Conservation (phyloP, 2,797 vertebrate genomes). For the Naso thynnoides region DNA sequence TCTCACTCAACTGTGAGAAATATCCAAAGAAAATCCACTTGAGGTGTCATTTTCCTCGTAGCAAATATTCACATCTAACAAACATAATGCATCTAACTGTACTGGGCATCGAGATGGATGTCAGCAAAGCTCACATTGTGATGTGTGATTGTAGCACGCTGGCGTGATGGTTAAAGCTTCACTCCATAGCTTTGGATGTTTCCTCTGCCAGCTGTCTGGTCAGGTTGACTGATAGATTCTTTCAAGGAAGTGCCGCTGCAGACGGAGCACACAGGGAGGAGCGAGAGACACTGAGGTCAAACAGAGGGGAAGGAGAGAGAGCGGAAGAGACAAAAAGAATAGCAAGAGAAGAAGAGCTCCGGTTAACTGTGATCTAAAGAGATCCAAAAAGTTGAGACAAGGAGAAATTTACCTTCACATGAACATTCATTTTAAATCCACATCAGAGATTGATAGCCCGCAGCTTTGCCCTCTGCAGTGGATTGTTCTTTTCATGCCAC, state of each 20-base stretch:
- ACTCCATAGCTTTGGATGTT: constrained; percentile 17
- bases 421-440: not conserved
- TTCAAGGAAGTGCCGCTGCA: constrained; percentile 18
- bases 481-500: not conserved
- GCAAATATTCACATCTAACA: too few relatives aligned
- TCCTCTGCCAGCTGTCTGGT: constrained; percentile 15
- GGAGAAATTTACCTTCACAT: too few relatives aligned
- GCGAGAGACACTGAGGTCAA: constrained; percentile 11
- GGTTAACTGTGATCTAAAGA: too few relatives aligned
- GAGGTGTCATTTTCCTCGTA: not conserved
- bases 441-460: not conserved
- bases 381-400: not conserved
- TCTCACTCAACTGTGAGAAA: not conserved
- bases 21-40: not conserved
- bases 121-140: not conserved
- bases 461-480: not conserved
- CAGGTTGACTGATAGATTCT: constrained; percentile 31
- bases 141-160: constrained; percentile 28
- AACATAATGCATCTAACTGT: too few relatives aligned
- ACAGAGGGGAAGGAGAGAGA: not conserved
- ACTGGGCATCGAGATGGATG: constrained; percentile 5
- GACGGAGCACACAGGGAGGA: constrained; percentile 8
- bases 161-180: constrained; percentile 5
- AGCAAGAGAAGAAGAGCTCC: not conserved
- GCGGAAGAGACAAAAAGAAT: not conserved